phyloP scores from a whole-genome alignment of 2,888 invertebrate genomes.

The Drosophila nigritarsus region DNA sequence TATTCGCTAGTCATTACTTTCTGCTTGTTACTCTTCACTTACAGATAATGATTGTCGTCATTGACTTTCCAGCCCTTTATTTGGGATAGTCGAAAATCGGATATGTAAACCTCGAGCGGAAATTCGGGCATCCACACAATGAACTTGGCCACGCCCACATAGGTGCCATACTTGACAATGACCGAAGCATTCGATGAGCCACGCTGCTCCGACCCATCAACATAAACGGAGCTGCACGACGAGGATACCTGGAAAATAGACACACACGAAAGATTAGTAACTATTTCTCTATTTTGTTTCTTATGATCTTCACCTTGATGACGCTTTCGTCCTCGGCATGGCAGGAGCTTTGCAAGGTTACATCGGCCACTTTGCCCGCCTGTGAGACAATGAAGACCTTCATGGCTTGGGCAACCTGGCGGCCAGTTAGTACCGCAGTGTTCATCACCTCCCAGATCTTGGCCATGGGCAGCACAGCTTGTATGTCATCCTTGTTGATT shows the following conservation, averaged over 20 bases:
- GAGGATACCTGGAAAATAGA: constrained; percentile 92
- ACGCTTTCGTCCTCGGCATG: constrained; percentile 98
- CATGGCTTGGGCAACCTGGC: constrained; percentile 97
- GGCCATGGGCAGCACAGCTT: constrained; percentile 96
- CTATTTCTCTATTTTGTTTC: background rate
- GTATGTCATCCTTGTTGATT: constrained; percentile 96
- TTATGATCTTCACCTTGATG: constrained; percentile 90
- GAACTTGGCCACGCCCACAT: constrained; percentile 94
- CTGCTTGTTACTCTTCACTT: constrained; percentile 44
- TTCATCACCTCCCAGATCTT: constrained; percentile 99
- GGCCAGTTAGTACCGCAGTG: constrained; percentile 96
- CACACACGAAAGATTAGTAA: background rate
- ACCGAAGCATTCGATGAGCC: constrained; percentile 98
- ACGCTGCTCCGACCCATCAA: constrained; percentile 97
- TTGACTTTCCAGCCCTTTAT: constrained; percentile 97
- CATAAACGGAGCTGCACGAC: constrained; percentile 97
- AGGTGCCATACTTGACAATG: constrained; percentile 95
- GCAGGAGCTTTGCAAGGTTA: constrained; percentile 97
- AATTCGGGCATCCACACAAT: constrained; percentile 99
- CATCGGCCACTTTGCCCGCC: constrained; percentile 97
- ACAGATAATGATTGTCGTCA: constrained; percentile 88
- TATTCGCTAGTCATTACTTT: background rate
- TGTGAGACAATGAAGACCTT: constrained; percentile 97
- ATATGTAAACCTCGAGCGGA: constrained; percentile 94
- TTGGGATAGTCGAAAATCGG: constrained; percentile 95